phyloP scores from a whole-genome alignment of 2,797 vertebrate genomes.

The Selene dorsalis region DNA sequence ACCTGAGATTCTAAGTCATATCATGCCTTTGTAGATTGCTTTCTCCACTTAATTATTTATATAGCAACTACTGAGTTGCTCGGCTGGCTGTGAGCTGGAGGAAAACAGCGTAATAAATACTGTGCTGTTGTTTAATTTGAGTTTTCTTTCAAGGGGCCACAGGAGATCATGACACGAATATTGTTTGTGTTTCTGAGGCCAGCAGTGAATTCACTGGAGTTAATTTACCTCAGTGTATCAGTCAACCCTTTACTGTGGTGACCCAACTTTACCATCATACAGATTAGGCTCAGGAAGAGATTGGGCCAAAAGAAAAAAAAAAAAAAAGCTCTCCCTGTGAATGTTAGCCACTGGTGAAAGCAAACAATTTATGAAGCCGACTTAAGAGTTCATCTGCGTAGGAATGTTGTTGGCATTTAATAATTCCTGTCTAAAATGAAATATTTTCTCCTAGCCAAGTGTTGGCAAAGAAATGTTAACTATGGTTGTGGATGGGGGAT shows the following conservation, averaged over 20 bases:
- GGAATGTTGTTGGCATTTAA: constrained; percentile 6
- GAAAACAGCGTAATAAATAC: constrained; percentile 46
- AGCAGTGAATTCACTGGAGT: constrained; percentile 63
- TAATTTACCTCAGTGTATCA: constrained; percentile 58
- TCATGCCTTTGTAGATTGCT: neutral
- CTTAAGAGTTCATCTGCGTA: constrained; percentile 31
- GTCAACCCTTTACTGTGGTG: constrained; percentile 47
- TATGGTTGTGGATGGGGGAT: constrained; percentile 9
- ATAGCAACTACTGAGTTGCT: constrained; percentile 11
- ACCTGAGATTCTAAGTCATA: constrained; percentile 7
- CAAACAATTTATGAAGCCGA: constrained; percentile 56
- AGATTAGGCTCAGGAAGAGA: constrained; percentile 55
- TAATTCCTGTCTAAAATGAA: no score
- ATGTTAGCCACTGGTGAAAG: constrained; percentile 25
- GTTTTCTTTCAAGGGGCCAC: constrained; percentile 48
- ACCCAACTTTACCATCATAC: constrained; percentile 55
- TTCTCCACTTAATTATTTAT: constrained; percentile 46
- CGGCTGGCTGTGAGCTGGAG: constrained; percentile 16
- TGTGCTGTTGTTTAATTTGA: constrained; percentile 54
- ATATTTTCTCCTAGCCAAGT: neutral
- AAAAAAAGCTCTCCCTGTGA: constrained; percentile 14
- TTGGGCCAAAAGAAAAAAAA: neutral
- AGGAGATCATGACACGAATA: constrained; percentile 68
- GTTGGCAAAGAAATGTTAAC: constrained; percentile 17
- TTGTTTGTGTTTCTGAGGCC: constrained; percentile 60